Evolutionary conservation across 2,113 vertebrate species (phyloP), one percentile per base, ranked within the genome.

Genomic region (Nymphicus hollandicus): DNA sequence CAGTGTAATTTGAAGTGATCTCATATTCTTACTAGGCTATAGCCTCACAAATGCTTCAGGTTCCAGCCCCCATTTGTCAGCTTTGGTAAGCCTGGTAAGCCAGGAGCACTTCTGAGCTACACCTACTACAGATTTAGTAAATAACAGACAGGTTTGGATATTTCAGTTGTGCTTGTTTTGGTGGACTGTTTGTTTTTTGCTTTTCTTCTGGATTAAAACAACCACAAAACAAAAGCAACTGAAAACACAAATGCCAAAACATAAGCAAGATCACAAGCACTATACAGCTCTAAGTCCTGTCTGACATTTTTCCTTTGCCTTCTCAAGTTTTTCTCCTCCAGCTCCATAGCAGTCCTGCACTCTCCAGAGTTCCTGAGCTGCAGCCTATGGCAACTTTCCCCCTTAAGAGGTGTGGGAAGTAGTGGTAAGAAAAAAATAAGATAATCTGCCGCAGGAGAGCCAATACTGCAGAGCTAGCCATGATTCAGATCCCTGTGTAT

Each of bases 171-270:
- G 33, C 24, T 35, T 35, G 56, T 14, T 58, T 58, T n/a, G n/a
- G 56, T 24, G 33, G 56, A 35, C 56, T 58, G 56, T 24, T 35
- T 16, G 9, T 13, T 23, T n/a, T 58, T n/a, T 16, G 33, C 35
- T 58, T 58, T 58, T 16, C 33, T 58, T 58, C 56, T 58, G 56
- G 56, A 58, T 24, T 35, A 33, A 35, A 58, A 58, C 33, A 58
- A 35, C 56, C 33, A 35, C 33, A 52, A 68, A 29, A 35, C 8
- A 47, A 27, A 33, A 33, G 9, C 6, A 18, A n/a, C 3, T 19
- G 29, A 35, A 52, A 14, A 1, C 0, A 8, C 2, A 19, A 73
- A 35, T 0, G 2, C 5, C 9, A n/a, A 74, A 81, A 23, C 7
- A 23, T 11, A 22, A 61, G 35, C 9, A 22, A 81, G 27, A 49